A percentile compares a stretch with the other conserved stretches of the same genome.
Conservation (phyloP, 2,113 vertebrate genomes). For the Eclectus roratus region DNA sequence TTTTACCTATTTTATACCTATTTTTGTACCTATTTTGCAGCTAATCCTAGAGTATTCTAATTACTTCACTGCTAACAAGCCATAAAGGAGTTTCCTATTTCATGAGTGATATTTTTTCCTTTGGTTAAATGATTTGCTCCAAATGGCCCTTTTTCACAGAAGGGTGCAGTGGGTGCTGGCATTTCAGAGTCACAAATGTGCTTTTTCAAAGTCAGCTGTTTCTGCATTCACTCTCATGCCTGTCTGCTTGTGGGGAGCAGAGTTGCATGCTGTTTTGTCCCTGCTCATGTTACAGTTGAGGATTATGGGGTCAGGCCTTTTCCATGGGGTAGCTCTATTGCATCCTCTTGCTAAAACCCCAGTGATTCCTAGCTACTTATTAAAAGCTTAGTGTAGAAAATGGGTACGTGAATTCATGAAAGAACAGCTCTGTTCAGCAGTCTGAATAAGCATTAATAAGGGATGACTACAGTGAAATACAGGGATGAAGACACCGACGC, state of each 20-base stretch:
- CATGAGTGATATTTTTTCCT: neutral
- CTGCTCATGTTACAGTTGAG: fast-evolving
- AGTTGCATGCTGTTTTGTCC: fast-evolving
- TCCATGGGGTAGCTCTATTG: neutral
- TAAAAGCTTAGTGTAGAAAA: neutral
- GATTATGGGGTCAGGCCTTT: neutral
- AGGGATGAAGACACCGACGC: neutral
- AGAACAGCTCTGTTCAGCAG: neutral
- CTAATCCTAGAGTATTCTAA: neutral
- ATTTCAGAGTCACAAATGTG: neutral
- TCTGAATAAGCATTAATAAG: neutral
- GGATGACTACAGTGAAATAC: neutral
- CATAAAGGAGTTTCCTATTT: neutral
- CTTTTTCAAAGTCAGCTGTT: neutral
- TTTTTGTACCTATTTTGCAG: neutral
- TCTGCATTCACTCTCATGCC: neutral
- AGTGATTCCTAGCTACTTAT: neutral
- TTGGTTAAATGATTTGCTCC: neutral
- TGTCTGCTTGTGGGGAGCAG: neutral
- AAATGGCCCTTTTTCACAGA: neutral
- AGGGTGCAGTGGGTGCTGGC: neutral
- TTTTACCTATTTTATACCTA: neutral
- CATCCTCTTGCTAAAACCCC: neutral
- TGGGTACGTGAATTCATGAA: neutral
- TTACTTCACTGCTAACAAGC: neutral